Base-by-base conservation (phyloP, 2,888 invertebrate genomes). In the Rhingia rostrata region DNA sequence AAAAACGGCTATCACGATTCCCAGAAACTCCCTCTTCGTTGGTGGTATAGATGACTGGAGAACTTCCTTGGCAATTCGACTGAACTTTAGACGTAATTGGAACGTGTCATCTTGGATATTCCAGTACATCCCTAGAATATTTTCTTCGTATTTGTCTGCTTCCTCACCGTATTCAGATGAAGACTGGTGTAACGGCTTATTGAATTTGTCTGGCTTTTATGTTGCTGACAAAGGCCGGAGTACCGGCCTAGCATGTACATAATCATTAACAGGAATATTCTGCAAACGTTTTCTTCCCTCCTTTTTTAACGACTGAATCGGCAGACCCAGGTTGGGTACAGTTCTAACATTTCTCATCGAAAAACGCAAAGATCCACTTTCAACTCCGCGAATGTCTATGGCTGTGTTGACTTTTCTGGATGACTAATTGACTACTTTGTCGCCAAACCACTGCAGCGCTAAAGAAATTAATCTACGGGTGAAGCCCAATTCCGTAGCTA, bases 101-200 rank as follows among this genome's bases (percentile, higher is more conserved):
- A 88, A 73, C 0, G 41, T 61, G 60, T 88, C 88, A 1, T 33
- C n/a, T 4, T 6, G 6, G 0, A 84, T 39, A 6, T 83, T 39
- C 87, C 88, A 87, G 22, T 56, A 78, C 58, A 88, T 75, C 0
- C 88, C 88, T 6, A 88, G 56, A 0, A 87, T 61, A 32, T 86
- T 86, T 43, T 87, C 86, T 9, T 12, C 45, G 2, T 12, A n/a
- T 6, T 45, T 12, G 2, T 45, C n/a, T 3, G 45, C 5, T 10
- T 43, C 43, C 4, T n/a, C 10, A n/a, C 51, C 30, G 47, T 75
- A 81, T 6, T n/a, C n/a, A n/a, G n/a, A 58, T 61, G 0, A 67
- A n/a, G 66, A 12, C 22, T 67, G 43, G 43, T 12, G 6, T 43
- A 0, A n/a, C 1, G 43, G 4, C 7, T 43, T 4, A 35, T 43